Evolutionary conservation across 2,888 invertebrate species (phyloP).

Genomic region (Hetaerina titia): DNA sequence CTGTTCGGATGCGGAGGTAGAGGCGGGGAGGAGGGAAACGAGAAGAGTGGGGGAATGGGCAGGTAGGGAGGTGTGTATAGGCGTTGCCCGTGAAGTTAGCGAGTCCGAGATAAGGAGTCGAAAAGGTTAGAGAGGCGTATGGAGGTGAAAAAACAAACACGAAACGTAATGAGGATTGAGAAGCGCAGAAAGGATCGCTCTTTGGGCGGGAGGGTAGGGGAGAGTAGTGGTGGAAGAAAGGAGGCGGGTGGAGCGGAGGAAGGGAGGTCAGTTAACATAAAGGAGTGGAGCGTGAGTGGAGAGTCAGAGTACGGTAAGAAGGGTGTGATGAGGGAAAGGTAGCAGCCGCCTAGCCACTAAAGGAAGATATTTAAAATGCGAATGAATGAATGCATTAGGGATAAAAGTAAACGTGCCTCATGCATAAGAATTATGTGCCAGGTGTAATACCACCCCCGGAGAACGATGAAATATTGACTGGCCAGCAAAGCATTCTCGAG

Average conservation of each 20-base stretch:
- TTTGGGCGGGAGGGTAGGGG: background rate
- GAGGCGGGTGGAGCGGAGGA: background rate
- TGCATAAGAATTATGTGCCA: background rate
- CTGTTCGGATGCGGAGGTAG: conserved; percentile 23
- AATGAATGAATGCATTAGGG: conserved; percentile 10
- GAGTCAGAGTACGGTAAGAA: background rate
- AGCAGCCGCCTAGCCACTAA: background rate
- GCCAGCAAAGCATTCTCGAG: background rate
- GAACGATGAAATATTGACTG: background rate
- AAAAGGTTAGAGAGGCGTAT: conserved; percentile 35
- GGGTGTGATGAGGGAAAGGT: background rate
- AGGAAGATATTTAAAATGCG: background rate
- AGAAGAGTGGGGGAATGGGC: background rate
- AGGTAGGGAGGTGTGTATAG: conserved; percentile 18
- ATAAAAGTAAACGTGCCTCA: background rate
- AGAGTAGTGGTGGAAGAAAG: background rate
- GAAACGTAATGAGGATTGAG: conserved; percentile 16
- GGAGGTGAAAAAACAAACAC: background rate
- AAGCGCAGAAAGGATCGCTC: background rate
- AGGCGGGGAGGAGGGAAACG: background rate
- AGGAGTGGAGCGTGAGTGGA: background rate
- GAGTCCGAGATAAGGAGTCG: conserved; percentile 50
- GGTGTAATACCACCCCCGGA: background rate
- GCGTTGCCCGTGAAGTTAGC: conserved; percentile 26
- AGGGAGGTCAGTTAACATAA: background rate